A percentile compares a stretch with the other conserved stretches of the same genome.
phyloP scores from a whole-genome alignment of 2,797 vertebrate species.

The Trematomus bernacchii region DNA sequence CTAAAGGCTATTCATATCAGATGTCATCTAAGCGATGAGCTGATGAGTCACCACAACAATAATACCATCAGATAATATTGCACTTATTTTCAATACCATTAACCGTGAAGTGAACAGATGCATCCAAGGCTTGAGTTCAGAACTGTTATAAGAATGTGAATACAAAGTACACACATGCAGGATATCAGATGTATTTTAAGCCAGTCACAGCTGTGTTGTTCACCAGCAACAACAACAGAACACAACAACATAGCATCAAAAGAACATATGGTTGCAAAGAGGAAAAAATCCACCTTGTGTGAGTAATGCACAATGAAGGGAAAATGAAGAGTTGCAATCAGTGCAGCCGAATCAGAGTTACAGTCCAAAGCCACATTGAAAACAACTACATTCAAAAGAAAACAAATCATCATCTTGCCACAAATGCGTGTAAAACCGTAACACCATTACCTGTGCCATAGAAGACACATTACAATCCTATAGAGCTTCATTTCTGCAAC shows the following conservation, averaged over 20 bases:
- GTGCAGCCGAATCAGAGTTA: too few relatives aligned
- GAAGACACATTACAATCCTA: too few relatives aligned
- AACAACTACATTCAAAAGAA: too few relatives aligned
- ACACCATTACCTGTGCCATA: too few relatives aligned
- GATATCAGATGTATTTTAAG: background rate
- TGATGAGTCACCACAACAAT: constrained; percentile 14
- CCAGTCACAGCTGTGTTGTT: constrained; percentile 7
- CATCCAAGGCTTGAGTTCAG: background rate
- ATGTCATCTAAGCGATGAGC: constrained; percentile 8
- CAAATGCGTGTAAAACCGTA: too few relatives aligned
- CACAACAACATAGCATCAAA: background rate
- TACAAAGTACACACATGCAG: background rate
- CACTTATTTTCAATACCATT: background rate
- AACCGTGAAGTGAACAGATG: background rate
- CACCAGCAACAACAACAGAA: background rate
- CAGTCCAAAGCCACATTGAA: too few relatives aligned
- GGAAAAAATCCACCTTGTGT: constrained; percentile 6
- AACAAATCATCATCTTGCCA: too few relatives aligned
- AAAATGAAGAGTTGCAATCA: constrained; percentile 4
- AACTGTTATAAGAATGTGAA: background rate
- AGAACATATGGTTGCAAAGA: constrained; percentile 14
- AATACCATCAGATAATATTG: background rate
- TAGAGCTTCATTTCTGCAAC: too few relatives aligned
- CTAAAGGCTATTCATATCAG: constrained; percentile 22
- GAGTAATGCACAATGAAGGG: background rate